Conservation (phyloP, 2,888 invertebrate species). For the Tenthredo mesomela region DNA sequence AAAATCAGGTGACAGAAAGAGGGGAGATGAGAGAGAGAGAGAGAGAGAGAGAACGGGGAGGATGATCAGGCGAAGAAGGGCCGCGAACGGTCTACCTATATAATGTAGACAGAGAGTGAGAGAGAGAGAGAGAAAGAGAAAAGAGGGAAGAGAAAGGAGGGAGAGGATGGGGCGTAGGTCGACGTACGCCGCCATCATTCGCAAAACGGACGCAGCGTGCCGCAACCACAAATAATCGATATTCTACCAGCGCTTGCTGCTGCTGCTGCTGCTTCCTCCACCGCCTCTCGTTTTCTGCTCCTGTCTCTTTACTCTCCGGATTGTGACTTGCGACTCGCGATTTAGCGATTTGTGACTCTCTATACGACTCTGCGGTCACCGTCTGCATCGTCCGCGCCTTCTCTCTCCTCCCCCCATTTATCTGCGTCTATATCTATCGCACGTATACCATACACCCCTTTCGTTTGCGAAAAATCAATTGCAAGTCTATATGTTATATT, state of each 20-base stretch:
- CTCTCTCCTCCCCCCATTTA: not conserved
- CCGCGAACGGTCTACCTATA: not conserved
- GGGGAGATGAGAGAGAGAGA: no score
- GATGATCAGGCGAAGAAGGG: not conserved
- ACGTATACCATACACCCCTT: not conserved
- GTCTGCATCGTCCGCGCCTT: conserved; percentile 39
- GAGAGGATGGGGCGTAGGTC: conserved; percentile 41
- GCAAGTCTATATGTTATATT: not conserved
- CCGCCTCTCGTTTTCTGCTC: conserved; percentile 40
- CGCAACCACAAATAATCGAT: conserved; percentile 72
- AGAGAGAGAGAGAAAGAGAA: not conserved
- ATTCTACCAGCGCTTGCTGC: conserved; percentile 68
- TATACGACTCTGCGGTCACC: conserved; percentile 44
- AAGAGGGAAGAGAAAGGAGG: conserved; percentile 24
- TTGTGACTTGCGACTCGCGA: not conserved
- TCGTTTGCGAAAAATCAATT: not conserved
- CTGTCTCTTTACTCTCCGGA: conserved; percentile 46
- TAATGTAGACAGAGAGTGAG: conserved; percentile 2
- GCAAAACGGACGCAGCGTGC: conserved; percentile 61
- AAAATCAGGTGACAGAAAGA: not conserved
- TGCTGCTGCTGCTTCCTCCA: conserved; percentile 29
- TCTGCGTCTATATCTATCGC: conserved; percentile 39
- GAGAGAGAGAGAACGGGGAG: no score
- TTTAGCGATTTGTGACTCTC: conserved; percentile 9
- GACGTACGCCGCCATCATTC: conserved; percentile 51